These are phyloP conservation scores for Dendroctonus valens DNA, from an alignment of 1,140 invertebrate genomes.

Conservation along the genomic window DNA sequence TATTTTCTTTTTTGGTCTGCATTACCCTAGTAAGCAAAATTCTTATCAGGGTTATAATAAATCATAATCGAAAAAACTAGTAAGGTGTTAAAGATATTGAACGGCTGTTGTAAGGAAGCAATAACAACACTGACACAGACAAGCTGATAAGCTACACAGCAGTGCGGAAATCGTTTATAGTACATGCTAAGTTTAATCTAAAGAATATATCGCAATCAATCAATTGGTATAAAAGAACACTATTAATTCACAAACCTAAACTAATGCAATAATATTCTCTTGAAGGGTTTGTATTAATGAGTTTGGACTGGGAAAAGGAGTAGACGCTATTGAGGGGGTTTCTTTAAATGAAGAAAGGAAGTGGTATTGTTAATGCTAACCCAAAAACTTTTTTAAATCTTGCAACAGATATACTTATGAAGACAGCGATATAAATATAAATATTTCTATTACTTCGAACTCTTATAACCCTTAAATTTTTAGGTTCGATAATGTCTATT, in stretches of 20 bases:
- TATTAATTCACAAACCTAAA: neutral
- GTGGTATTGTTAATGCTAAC: neutral
- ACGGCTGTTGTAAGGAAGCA: no score
- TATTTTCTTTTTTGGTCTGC: no score
- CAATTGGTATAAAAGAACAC: neutral
- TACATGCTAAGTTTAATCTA: constrained; percentile 8
- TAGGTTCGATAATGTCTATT: no score
- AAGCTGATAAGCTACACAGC: constrained; percentile 12
- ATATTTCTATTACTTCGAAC: no score
- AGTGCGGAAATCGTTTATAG: constrained; percentile 12
- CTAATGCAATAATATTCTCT: constrained; percentile 19
- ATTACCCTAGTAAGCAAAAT: no score
- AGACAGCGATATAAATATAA: no score
- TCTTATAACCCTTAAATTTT: no score
- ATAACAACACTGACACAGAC: neutral
- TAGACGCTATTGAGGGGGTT: neutral
- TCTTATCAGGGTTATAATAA: no score
- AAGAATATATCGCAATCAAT: constrained; percentile 7
- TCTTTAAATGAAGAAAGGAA: neutral
- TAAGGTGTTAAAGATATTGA: no score
- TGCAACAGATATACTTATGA: no score
- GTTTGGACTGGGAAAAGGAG: neutral
- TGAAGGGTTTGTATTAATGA: neutral
- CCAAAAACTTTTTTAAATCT: no score
- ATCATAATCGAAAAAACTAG: no score